A percentile compares a stretch with the other conserved stretches of the same genome.
Evolutionary conservation across 1,140 invertebrate genomes (phyloP).

Genomic region (Pseudoatta argentina): DNA sequence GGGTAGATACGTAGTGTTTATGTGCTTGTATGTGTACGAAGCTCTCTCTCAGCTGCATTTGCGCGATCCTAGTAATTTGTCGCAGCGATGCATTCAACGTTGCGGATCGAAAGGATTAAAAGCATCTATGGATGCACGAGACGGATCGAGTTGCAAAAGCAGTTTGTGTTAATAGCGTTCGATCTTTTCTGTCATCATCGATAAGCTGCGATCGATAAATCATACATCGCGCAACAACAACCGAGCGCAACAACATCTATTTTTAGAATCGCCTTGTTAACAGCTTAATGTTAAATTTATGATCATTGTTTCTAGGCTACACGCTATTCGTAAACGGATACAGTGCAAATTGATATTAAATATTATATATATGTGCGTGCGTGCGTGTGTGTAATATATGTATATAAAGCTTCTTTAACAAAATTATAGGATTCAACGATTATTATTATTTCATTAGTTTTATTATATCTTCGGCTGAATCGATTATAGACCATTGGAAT

Average conservation of each 20-base stretch:
- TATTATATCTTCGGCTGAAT: background rate
- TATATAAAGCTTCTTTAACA: background rate
- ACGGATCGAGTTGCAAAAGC: slow-evolving; percentile 54
- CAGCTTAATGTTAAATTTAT: slow-evolving; percentile 1
- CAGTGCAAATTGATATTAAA: background rate
- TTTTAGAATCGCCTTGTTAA: slow-evolving; percentile 29
- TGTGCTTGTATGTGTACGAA: background rate
- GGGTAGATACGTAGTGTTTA: too few relatives aligned
- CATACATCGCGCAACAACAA: slow-evolving; percentile 11
- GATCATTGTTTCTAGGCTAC: background rate
- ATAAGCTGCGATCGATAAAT: slow-evolving; percentile 39
- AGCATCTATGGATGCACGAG: slow-evolving; percentile 45
- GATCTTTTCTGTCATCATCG: slow-evolving; percentile 49
- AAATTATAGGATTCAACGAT: background rate
- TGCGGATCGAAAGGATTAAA: slow-evolving; percentile 74
- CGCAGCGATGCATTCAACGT: slow-evolving; percentile 66
- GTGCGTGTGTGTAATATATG: too few relatives aligned
- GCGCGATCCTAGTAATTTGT: slow-evolving; percentile 74
- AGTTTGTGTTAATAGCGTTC: slow-evolving; percentile 53
- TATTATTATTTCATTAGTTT: slow-evolving; percentile 8
- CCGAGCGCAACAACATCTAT: slow-evolving; percentile 4
- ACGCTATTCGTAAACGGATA: background rate
- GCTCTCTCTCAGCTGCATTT: slow-evolving; percentile 34
- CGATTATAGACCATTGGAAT: background rate
- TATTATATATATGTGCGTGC: too few relatives aligned